Evolutionary conservation across 2,888 invertebrate genomes (phyloP).

Genomic region (Caenorhabditis becei): DNA sequence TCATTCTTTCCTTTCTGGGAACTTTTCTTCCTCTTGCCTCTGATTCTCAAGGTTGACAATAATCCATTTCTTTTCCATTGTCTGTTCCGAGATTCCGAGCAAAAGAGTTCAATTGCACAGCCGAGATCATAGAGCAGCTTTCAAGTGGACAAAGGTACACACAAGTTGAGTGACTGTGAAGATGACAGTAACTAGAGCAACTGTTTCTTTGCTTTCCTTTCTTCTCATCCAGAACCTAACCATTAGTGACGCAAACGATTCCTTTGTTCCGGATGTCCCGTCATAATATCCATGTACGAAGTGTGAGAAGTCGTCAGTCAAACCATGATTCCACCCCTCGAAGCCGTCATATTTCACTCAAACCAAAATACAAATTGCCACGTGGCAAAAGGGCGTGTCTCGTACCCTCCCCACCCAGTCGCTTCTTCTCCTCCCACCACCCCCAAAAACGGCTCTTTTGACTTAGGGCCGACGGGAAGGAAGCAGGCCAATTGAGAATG

Average conservation of each 20-base stretch:
- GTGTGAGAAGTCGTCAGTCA: not conserved
- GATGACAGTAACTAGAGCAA: not conserved
- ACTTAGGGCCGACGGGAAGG: conserved; percentile 13
- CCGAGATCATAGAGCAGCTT: conserved; percentile 21
- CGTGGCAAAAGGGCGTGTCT: conserved; percentile 26
- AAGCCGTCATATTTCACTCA: not conserved
- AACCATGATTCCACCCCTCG: too few species aligned
- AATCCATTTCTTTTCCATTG: not conserved
- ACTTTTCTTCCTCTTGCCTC: too few species aligned
- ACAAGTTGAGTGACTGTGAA: conserved; percentile 13
- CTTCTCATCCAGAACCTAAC: not conserved
- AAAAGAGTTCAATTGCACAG: not conserved
- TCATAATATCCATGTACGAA: conserved; percentile 11
- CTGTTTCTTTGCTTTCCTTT: not conserved
- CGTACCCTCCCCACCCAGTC: conserved; percentile 18
- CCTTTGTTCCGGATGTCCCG: not conserved
- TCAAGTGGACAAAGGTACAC: conserved; percentile 49
- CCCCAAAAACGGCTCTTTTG: conserved; percentile 36
- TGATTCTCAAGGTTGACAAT: too few species aligned
- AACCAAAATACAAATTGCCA: conserved; percentile 13
- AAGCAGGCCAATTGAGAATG: conserved; percentile 28
- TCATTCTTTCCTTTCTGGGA: too few species aligned
- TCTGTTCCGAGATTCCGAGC: too few species aligned
- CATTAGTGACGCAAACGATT: not conserved
- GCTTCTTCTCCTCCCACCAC: conserved; percentile 4